Evolutionary conservation across 2,113 vertebrate species (phyloP).

Genomic region (Syrrhaptes paradoxus): DNA sequence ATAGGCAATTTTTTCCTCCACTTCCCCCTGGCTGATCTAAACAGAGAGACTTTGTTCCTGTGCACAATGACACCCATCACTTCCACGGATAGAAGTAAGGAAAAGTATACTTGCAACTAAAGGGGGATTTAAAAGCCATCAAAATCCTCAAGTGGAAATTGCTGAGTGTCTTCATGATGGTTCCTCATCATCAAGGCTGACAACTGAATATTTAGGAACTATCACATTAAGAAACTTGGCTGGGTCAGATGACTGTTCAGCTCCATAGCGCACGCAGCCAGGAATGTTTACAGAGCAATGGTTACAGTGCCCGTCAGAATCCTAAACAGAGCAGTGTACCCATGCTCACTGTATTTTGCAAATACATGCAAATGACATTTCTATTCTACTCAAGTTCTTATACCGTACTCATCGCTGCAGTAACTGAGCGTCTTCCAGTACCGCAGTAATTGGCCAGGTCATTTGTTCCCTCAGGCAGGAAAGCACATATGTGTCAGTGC

Average conservation of each 20-base stretch:
- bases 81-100: neutral
- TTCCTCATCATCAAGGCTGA: neutral
- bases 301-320: neutral
- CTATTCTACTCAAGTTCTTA: neutral
- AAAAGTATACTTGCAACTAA: neutral
- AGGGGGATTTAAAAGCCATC: neutral
- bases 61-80: neutral
- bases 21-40: neutral
- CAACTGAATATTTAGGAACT: slow-evolving; percentile 5
- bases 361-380: neutral
- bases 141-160: neutral
- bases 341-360: neutral
- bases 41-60: neutral
- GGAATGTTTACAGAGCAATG: neutral
- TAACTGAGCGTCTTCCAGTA: neutral
- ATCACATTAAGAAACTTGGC: neutral
- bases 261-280: neutral
- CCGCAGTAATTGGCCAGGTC: neutral
- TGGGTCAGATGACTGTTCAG: neutral
- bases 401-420: neutral
- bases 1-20: neutral
- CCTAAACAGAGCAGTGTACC: neutral
- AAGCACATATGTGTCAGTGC: neutral
- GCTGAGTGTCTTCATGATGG: neutral
- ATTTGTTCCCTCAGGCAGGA: neutral